Evolutionary conservation across 2,888 invertebrate species (phyloP), one percentile per base, ranked within the genome.

Genomic region (Petrolisthes manimaculis): DNA sequence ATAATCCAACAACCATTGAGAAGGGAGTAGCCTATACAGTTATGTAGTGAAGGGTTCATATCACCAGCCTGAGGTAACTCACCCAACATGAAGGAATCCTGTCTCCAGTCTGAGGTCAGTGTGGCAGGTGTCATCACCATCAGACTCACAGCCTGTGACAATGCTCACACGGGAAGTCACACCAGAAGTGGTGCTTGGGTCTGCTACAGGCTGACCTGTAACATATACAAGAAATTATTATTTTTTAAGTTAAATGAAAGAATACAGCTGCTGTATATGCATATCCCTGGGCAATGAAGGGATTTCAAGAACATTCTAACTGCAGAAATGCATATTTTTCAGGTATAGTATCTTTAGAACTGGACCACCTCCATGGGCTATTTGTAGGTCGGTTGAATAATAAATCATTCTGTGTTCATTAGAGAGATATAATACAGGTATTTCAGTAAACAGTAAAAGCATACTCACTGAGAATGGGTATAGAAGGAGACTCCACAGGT

Each of bases 131-230:
- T 83, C 83, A 55, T 88, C 82, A 21, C 88, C 86, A 80, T 89
- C 89, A 6, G 69, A n/a, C 21, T 89, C 88, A 82, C 90, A 90
- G 9, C 88, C 90, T 18, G 88, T 90, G 61, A 88, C 84, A 18
- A 90, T 81, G 75, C 86, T 84, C n/a, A 90, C 80, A 51, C 74
- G 81, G 5, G 79, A 69, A 9, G 79, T 84, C 6, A 56, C 24
- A 9, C 54, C 69, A 5, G 69, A 24, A 24, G 55, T 18, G 56
- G 55, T 3, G 18, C 53, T 74, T 18, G 86, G 86, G 51, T 86
- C 86, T 5, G 24, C 6, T 24, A 54, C 55, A 21, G 86, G 86
- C 56, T 81, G 86, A 9, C 54, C 86, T 86, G 86, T 6, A 83
- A 69, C 12, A 61, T 4, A 18, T 61, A 61, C 21, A 77, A 24